Conservation (phyloP, 1,140 invertebrate genomes). For the Intoshia linei region DNA sequence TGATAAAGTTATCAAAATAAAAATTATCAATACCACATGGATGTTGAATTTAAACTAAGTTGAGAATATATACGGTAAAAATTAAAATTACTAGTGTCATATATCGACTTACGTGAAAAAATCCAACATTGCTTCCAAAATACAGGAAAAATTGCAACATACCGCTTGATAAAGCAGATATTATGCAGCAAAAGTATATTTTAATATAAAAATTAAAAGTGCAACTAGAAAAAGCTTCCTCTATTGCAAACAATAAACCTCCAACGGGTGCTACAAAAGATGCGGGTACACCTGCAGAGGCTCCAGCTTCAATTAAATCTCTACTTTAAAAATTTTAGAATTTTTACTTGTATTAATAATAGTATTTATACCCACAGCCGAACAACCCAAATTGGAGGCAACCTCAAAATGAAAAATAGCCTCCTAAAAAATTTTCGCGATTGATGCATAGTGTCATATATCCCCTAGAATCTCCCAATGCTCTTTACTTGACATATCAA, state of each 20-base stretch:
- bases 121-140: no score
- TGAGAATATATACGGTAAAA: not conserved
- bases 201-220: not conserved
- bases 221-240: conserved; percentile 41
- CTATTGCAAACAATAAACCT: conserved; percentile 73
- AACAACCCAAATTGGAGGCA: no score
- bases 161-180: not conserved
- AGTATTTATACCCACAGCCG: no score
- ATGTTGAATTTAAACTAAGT: not conserved
- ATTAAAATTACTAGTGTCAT: no score
- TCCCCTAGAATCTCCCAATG: no score
- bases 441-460: no score
- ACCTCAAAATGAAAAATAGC: no score
- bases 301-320: conserved; percentile 83
- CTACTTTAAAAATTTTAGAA: conserved; percentile 49
- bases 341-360: not conserved
- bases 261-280: conserved; percentile 84
- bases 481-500: no score
- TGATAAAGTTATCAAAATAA: conserved; percentile 3
- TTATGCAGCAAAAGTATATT: not conserved
- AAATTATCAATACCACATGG: not conserved
- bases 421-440: no score
- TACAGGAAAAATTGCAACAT: no score
- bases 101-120: no score
- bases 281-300: conserved; percentile 61